Conservation (phyloP, 2,888 invertebrate species). For the Diogma glabrata region DNA sequence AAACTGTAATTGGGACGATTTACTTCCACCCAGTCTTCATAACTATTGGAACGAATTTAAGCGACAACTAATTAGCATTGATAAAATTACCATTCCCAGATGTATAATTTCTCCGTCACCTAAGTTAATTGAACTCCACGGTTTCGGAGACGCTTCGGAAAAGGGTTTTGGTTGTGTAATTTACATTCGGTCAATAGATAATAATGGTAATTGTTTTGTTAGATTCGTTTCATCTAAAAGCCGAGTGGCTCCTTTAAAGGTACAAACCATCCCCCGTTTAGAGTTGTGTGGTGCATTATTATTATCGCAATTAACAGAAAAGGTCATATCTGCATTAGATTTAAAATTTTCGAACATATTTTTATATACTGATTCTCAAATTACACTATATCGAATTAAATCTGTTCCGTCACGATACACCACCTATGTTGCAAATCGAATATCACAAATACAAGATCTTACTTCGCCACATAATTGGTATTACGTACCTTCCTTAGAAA, state of each 20-base stretch:
- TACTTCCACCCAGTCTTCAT: background rate
- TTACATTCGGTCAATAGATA: background rate
- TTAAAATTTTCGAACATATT: background rate
- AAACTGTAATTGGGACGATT: background rate
- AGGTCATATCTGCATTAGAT: background rate
- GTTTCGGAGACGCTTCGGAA: too few relatives aligned
- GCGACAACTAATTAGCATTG: background rate
- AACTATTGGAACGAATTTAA: background rate
- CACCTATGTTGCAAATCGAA: background rate
- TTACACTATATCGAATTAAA: background rate
- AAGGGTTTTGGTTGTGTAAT: background rate
- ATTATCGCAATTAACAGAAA: background rate
- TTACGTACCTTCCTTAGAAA: background rate
- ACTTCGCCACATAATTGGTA: background rate
- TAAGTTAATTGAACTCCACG: background rate
- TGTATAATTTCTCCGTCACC: background rate
- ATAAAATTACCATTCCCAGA: background rate
- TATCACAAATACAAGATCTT: background rate
- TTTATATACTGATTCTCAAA: background rate
- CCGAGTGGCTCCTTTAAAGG: background rate
- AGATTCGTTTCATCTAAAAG: background rate
- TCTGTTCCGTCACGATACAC: background rate
- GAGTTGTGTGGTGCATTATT: too few relatives aligned
- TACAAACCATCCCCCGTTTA: background rate
- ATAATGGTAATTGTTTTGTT: background rate